These are phyloP conservation scores for Sarotherodon lohbergeri DNA, from an alignment of 2,113 vertebrate species.

Conservation along the genomic window DNA sequence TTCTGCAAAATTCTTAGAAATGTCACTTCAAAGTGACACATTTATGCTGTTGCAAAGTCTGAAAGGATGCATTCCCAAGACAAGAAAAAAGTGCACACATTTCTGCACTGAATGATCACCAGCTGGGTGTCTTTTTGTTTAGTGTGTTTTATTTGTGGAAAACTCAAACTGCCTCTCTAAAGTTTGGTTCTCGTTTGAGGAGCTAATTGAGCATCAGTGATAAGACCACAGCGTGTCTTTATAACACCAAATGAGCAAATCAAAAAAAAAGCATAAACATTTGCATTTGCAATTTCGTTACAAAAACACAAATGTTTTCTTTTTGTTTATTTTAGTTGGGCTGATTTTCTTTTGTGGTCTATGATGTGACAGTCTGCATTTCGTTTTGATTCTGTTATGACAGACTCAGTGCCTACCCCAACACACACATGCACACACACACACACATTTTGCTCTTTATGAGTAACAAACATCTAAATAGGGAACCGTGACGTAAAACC, in stretches of 20 bases:
- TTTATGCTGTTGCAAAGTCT: background rate
- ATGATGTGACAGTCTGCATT: background rate
- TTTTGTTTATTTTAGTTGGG: background rate
- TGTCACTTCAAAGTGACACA: background rate
- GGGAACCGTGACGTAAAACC: background rate
- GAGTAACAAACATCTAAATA: background rate
- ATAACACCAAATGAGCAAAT: background rate
- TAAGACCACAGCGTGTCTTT: background rate
- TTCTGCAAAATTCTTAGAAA: background rate
- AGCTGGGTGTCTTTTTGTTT: background rate
- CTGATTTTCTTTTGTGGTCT: background rate
- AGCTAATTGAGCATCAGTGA: background rate
- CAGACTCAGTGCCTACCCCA: background rate
- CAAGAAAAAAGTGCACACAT: background rate
- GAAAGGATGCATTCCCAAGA: background rate
- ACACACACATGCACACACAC: background rate
- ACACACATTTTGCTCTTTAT: background rate
- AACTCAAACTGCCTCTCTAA: background rate
- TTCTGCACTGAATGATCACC: background rate
- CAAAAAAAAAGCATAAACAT: background rate
- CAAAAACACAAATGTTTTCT: background rate
- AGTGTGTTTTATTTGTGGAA: background rate
- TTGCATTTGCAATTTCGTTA: background rate
- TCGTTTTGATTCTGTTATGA: background rate
- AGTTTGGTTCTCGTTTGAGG: background rate